Conservation (phyloP, 2,888 invertebrate genomes). For the Trisateles emortualis region DNA sequence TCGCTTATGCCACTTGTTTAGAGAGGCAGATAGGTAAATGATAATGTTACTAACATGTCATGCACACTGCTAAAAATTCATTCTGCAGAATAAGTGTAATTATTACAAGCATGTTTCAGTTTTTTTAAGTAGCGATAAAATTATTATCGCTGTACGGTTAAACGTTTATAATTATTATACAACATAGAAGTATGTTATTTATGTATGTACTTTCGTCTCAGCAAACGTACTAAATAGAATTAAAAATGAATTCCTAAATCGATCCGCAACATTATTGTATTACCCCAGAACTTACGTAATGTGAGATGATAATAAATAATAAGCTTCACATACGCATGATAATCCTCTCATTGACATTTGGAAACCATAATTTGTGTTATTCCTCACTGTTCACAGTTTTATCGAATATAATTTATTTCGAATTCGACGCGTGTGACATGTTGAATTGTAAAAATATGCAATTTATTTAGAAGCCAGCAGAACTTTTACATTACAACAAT, state of each 20-base stretch:
- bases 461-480: conserved; percentile 9
- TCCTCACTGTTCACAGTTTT: conserved; percentile 44
- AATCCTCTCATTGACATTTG: conserved; percentile 55
- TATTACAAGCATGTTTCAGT: no score
- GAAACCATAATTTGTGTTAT: conserved; percentile 43
- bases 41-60: no score
- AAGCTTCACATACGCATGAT: conserved; percentile 39
- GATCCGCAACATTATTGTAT: conserved; percentile 23
- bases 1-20: no score
- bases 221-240: no score
- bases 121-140: no score
- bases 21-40: no score
- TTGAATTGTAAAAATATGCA: conserved; percentile 25
- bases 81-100: no score
- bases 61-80: no score
- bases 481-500: not conserved
- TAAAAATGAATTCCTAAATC: not conserved
- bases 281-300: conserved; percentile 22
- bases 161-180: no score
- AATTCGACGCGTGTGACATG: conserved; percentile 18
- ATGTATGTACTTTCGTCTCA: no score
- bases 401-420: conserved; percentile 27
- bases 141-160: no score
- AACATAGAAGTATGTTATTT: no score
- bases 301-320: conserved; percentile 44